A percentile compares a stretch with the other conserved stretches of the same genome.
Evolutionary conservation across 2,113 vertebrate genomes (phyloP).

Genomic region (Phasianus colchicus): DNA sequence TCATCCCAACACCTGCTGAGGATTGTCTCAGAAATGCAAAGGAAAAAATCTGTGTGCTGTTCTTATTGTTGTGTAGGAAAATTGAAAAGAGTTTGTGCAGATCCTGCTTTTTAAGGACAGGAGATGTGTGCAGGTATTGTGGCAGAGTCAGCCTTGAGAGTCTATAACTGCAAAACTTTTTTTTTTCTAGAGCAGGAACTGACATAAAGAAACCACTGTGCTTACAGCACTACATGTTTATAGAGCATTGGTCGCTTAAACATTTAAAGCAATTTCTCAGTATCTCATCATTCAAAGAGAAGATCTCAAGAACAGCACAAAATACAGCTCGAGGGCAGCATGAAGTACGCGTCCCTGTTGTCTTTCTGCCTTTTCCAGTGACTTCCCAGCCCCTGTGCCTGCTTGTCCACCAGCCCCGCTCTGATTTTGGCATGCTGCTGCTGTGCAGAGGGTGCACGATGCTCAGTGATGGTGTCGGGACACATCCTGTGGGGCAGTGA

Average conservation of each 20-base stretch:
- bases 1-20: background rate
- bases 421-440: background rate
- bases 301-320: background rate
- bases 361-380: background rate
- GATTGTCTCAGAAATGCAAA: background rate
- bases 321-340: background rate
- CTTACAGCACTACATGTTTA: conserved; percentile 1
- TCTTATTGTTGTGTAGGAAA: background rate
- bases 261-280: background rate
- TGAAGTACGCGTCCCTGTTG: background rate
- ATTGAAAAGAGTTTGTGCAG: background rate
- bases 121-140: background rate
- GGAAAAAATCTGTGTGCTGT: background rate
- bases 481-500: accelerated
- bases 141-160: background rate
- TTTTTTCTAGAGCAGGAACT: background rate
- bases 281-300: background rate
- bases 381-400: background rate
- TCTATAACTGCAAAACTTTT: background rate
- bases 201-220: background rate
- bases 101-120: background rate
- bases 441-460: accelerated
- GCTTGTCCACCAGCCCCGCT: background rate
- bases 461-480: accelerated
- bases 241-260: background rate